phyloP scores from a whole-genome alignment of 2,888 invertebrate genomes.

The Anoplius nigerrimus region DNA sequence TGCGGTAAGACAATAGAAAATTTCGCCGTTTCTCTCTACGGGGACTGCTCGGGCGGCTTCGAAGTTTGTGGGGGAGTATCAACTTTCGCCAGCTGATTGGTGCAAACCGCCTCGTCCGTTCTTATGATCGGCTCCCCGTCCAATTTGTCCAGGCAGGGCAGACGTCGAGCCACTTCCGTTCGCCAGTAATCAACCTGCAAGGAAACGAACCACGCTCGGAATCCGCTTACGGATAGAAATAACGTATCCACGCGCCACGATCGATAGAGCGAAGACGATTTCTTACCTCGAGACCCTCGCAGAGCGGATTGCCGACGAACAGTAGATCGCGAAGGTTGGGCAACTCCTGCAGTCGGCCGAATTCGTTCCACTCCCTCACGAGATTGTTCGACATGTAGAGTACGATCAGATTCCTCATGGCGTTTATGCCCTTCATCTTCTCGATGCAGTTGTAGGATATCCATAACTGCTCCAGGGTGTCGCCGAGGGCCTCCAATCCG shows the following conservation, averaged over 20 bases:
- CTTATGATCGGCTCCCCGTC: slow-evolving; percentile 88
- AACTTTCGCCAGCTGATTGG: slow-evolving; percentile 31
- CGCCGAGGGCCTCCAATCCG: slow-evolving; percentile 91
- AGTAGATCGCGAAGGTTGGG: slow-evolving; percentile 85
- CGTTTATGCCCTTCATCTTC: slow-evolving; percentile 91
- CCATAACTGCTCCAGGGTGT: slow-evolving; percentile 94
- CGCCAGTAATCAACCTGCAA: slow-evolving; percentile 82
- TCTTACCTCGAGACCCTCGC: slow-evolving; percentile 72
- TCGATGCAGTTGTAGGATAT: slow-evolving; percentile 95
- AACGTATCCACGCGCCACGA: too few relatives aligned
- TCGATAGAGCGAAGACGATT: not conserved
- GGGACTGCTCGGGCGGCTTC: slow-evolving; percentile 36
- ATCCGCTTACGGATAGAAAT: too few relatives aligned
- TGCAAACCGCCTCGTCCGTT: slow-evolving; percentile 66
- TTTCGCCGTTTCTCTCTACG: not conserved
- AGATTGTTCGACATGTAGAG: slow-evolving; percentile 89
- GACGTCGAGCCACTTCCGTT: slow-evolving; percentile 82
- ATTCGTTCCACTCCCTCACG: slow-evolving; percentile 93
- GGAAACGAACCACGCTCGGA: not conserved
- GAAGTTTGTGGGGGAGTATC: slow-evolving; percentile 39
- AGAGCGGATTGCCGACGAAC: slow-evolving; percentile 82
- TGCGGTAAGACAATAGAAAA: too few relatives aligned
- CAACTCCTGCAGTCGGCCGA: slow-evolving; percentile 85
- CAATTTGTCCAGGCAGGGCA: slow-evolving; percentile 86
- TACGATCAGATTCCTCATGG: slow-evolving; percentile 87